Evolutionary conservation across 2,797 vertebrate species (phyloP).

Genomic region (Fundulus diaphanus): DNA sequence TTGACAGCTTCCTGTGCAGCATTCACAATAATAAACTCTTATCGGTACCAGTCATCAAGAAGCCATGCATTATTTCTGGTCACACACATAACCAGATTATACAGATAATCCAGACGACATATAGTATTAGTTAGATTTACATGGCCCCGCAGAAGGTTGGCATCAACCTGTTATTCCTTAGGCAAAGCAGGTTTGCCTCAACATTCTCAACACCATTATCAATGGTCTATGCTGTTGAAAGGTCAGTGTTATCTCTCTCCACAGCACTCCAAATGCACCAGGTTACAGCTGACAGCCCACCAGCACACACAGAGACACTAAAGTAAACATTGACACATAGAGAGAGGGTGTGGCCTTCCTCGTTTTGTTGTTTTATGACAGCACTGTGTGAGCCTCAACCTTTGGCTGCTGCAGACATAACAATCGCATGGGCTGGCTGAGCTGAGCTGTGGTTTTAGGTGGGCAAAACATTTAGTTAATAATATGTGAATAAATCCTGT

Average conservation of each 20-base stretch:
- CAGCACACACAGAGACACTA: too few species aligned
- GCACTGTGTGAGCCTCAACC: not conserved
- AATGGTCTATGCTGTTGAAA: slow-evolving; percentile 31
- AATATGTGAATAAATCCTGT: not conserved
- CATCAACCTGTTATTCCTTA: not conserved
- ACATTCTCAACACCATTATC: slow-evolving; percentile 8
- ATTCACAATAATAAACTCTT: not conserved
- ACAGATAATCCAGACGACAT: not conserved
- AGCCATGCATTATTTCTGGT: not conserved
- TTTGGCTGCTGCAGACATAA: slow-evolving; percentile 5
- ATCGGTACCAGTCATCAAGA: not conserved
- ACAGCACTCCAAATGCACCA: slow-evolving; percentile 41
- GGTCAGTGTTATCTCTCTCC: slow-evolving; percentile 42
- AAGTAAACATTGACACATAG: slow-evolving; percentile 27
- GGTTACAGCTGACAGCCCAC: slow-evolving; percentile 36
- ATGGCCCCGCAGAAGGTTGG: not conserved
- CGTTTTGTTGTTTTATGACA: slow-evolving; percentile 34
- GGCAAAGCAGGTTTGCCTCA: slow-evolving; percentile 1
- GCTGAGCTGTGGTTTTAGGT: not conserved
- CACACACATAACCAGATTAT: not conserved
- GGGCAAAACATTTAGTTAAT: not conserved
- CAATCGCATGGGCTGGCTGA: not conserved
- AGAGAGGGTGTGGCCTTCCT: slow-evolving; percentile 18
- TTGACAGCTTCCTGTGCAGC: slow-evolving; percentile 1
- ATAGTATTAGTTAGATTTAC: not conserved